These are phyloP conservation scores for Falco punctatus DNA, from an alignment of 2,113 vertebrate species.

Conservation along the genomic window DNA sequence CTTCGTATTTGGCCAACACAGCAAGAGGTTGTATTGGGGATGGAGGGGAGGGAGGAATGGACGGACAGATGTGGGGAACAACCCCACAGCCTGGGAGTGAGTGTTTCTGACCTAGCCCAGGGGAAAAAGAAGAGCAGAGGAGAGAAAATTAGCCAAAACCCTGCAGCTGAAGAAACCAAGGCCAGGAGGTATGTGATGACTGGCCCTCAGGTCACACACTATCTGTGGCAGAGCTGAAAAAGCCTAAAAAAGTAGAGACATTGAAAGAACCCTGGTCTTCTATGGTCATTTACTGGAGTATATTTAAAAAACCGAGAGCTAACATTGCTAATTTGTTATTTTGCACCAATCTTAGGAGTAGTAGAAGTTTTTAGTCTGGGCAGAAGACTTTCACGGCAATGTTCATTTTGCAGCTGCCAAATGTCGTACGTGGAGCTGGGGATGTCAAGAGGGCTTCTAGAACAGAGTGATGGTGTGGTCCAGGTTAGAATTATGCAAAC, in stretches of 20 bases:
- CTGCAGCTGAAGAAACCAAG: not conserved
- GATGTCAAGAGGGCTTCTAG: not conserved
- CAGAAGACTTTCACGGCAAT: not conserved
- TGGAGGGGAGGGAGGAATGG: not conserved
- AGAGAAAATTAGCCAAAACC: not conserved
- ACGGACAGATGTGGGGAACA: not conserved
- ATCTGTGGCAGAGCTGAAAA: not conserved
- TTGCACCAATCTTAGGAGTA: not conserved
- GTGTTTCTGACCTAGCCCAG: not conserved
- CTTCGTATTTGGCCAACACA: not conserved
- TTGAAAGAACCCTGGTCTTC: not conserved
- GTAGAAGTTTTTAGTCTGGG: not conserved
- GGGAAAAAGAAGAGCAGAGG: not conserved
- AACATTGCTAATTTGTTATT: not conserved
- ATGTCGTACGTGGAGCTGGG: rapidly evolving
- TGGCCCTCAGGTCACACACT: not conserved
- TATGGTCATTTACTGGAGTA: not conserved
- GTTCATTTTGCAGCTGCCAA: not conserved
- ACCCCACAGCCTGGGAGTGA: not conserved
- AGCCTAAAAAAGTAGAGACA: not conserved
- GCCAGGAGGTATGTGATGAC: not conserved
- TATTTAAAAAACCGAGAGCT: not conserved
- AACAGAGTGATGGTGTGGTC: not conserved
- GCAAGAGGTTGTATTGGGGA: not conserved
- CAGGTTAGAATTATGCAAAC: not conserved